These are phyloP conservation scores for Enteromius afrohamiltoni DNA, from an alignment of 2,797 vertebrate genomes.

Conservation along the genomic window DNA sequence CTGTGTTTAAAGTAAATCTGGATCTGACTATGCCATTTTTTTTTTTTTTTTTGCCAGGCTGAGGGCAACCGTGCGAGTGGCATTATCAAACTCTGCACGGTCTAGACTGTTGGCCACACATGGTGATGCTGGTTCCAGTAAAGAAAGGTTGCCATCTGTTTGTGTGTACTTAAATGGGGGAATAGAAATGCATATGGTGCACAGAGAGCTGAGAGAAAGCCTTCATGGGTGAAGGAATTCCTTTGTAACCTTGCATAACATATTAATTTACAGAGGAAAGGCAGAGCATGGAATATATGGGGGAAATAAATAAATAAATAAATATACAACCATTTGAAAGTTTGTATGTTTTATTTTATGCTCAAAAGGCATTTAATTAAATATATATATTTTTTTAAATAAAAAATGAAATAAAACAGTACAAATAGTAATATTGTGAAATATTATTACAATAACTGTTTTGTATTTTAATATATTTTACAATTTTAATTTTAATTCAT, in stretches of 20 bases:
- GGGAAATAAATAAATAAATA: neutral
- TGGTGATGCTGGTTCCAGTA: slow-evolving; percentile 67
- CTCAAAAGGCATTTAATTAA: neutral
- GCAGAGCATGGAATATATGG: slow-evolving; percentile 40
- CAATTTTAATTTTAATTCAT: no score
- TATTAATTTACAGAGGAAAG: slow-evolving; percentile 75
- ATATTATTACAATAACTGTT: neutral
- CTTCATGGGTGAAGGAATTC: slow-evolving; percentile 62
- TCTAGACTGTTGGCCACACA: slow-evolving; percentile 80
- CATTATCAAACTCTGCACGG: slow-evolving; percentile 65
- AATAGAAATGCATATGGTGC: slow-evolving; percentile 69
- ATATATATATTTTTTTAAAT: no score
- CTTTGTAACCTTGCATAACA: slow-evolving; percentile 57
- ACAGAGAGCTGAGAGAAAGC: slow-evolving; percentile 67
- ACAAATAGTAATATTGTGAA: neutral
- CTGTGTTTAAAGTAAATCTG: slow-evolving; percentile 38
- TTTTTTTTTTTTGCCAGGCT: slow-evolving; percentile 29
- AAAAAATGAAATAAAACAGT: no score
- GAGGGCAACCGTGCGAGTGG: slow-evolving; percentile 59
- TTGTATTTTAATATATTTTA: neutral
- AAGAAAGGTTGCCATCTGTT: slow-evolving; percentile 63
- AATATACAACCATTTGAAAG: neutral
- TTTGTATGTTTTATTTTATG: neutral
- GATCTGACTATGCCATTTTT: neutral
- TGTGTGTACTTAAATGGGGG: slow-evolving; percentile 63